These are phyloP conservation scores for Cyanistes caeruleus DNA, from an alignment of 2,113 vertebrate genomes.

Conservation along the genomic window DNA sequence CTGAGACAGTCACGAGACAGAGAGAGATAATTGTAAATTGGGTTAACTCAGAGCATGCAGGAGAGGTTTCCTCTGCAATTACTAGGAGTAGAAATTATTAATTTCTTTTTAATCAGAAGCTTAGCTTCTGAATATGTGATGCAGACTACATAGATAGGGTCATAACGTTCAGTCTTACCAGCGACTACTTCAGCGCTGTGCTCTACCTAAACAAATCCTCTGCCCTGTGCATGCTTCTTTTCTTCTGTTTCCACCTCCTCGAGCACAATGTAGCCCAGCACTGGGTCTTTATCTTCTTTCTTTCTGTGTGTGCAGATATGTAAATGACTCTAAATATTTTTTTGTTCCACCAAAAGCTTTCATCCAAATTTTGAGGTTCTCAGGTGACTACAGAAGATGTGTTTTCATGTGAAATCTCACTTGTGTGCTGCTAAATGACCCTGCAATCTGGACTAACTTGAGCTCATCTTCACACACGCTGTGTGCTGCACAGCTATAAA, in stretches of 20 bases:
- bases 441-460: slow-evolving; percentile 60
- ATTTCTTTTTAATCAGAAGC: not conserved
- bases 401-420: slow-evolving; percentile 33
- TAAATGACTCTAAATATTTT: slow-evolving; percentile 4
- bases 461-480: slow-evolving; percentile 44
- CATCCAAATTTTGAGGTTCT: slow-evolving; percentile 18
- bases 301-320: not conserved
- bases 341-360: not conserved
- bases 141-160: not conserved
- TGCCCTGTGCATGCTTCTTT: not conserved
- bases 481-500: slow-evolving; percentile 60
- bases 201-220: not conserved
- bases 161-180: not conserved
- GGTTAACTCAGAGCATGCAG: not conserved
- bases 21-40: not conserved
- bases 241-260: not conserved
- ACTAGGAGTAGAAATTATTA: not conserved
- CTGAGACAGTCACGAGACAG: not conserved
- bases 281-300: not conserved
- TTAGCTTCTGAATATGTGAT: not conserved
- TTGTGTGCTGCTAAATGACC: slow-evolving; percentile 39
- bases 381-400: not conserved
- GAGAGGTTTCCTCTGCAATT: not conserved
- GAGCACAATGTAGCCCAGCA: not conserved
- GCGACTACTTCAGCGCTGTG: not conserved